phyloP scores from a whole-genome alignment of 2,888 invertebrate species.

The Eristalinus sepulchralis region DNA sequence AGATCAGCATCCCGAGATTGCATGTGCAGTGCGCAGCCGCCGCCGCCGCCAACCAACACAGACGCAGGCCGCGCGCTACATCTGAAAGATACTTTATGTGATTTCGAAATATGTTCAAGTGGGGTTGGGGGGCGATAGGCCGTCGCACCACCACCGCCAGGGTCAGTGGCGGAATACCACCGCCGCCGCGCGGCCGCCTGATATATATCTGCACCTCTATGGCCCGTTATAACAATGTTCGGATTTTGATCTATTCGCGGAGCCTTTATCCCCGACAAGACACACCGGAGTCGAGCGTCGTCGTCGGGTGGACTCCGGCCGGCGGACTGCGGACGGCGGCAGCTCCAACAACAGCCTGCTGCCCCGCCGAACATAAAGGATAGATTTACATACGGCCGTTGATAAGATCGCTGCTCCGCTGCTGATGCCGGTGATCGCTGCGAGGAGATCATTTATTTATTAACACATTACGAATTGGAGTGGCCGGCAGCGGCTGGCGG shows the following conservation, averaged over 20 bases:
- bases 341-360: constrained; percentile 34
- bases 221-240: constrained; percentile 71
- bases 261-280: constrained; percentile 69
- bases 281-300: constrained; percentile 40
- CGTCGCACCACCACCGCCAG: constrained; percentile 56
- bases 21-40: constrained; percentile 46
- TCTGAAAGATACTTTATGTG: constrained; percentile 68
- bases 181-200: constrained; percentile 29
- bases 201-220: constrained; percentile 69
- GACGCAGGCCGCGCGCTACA: constrained; percentile 22
- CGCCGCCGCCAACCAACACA: constrained; percentile 25
- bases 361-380: constrained; percentile 65
- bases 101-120: constrained; percentile 65
- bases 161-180: constrained; percentile 56
- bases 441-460: constrained; percentile 71
- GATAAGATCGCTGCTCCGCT: constrained; percentile 65
- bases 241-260: constrained; percentile 71
- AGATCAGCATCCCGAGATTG: constrained; percentile 65
- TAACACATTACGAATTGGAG: constrained; percentile 71
- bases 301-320: too few species aligned
- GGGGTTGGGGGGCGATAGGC: not conserved
- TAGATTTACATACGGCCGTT: constrained; percentile 66
- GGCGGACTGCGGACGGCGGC: constrained; percentile 28
- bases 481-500: constrained; percentile 41
- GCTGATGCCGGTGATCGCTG: constrained; percentile 64